Percentiles rank a stretch among this genome's conserved stretches.
These are phyloP conservation scores for Spilarctia lutea DNA, from an alignment of 2,888 invertebrate genomes.

Conservation along the genomic window DNA sequence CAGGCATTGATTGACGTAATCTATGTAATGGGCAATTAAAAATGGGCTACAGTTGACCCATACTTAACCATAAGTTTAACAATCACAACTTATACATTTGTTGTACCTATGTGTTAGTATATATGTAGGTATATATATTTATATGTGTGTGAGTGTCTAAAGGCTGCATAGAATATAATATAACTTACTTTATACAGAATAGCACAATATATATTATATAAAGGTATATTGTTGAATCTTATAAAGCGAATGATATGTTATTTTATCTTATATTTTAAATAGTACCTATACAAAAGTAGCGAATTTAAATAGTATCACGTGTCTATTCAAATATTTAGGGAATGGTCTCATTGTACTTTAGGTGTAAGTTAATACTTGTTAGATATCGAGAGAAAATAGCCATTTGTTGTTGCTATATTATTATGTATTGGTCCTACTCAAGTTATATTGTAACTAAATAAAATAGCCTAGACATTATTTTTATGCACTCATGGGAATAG, in stretches of 20 bases:
- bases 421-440: not conserved
- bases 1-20: not conserved
- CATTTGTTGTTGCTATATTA: not conserved
- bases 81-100: constrained; percentile 36
- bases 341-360: constrained; percentile 60
- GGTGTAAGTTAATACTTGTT: constrained; percentile 25
- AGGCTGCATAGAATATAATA: constrained; percentile 71
- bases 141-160: constrained; percentile 55
- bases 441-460: constrained; percentile 1
- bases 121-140: too few species aligned
- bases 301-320: constrained; percentile 75
- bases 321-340: constrained; percentile 57
- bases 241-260: constrained; percentile 87
- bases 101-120: constrained; percentile 45
- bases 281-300: constrained; percentile 61
- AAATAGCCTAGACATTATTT: not conserved
- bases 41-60: constrained; percentile 33
- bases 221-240: constrained; percentile 71
- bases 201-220: constrained; percentile 58
- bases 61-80: constrained; percentile 37
- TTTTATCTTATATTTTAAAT: constrained; percentile 75
- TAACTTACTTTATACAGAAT: constrained; percentile 60
- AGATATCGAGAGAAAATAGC: constrained; percentile 17
- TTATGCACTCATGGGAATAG: not conserved
- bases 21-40: constrained; percentile 13